phyloP scores from a whole-genome alignment of 2,113 vertebrate species.

The Brachyhypopomus occidentalis region DNA sequence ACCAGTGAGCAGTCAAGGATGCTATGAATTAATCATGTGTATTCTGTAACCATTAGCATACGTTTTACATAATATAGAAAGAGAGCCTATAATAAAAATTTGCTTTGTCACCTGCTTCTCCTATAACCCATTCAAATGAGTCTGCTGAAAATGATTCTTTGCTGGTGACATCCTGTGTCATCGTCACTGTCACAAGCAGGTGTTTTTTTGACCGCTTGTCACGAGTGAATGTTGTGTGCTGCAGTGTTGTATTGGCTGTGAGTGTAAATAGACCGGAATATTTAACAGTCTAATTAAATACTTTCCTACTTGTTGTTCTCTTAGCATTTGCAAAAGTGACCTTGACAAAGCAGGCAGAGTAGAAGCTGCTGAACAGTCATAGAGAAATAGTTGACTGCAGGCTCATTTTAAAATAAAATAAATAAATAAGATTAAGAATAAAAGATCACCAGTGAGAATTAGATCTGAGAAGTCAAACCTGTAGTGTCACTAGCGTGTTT shows the following conservation, averaged over 20 bases:
- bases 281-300: conserved; percentile 1
- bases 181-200: not conserved
- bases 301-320: not conserved
- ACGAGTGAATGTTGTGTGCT: not conserved
- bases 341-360: not conserved
- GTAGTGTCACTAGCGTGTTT: too few relatives aligned
- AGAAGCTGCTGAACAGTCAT: not conserved
- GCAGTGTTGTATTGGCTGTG: not conserved
- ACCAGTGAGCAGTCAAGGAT: not conserved
- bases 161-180: not conserved
- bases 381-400: not conserved
- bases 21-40: conserved; percentile 9
- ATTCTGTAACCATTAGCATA: conserved; percentile 19
- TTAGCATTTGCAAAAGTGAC: not conserved
- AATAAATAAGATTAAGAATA: conserved; percentile 10
- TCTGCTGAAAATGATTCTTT: not conserved
- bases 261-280: not conserved
- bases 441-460: too few relatives aligned
- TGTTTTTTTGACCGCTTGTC: not conserved
- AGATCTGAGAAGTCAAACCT: too few relatives aligned
- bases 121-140: not conserved
- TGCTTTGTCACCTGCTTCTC: conserved; percentile 8
- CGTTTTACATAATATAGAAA: conserved; percentile 35
- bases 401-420: too few relatives aligned
- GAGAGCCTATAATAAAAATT: conserved; percentile 13